Evolutionary conservation across 2,113 vertebrate species (phyloP), one percentile per base, ranked within the genome.

Genomic region (Brienomyrus brachyistius): DNA sequence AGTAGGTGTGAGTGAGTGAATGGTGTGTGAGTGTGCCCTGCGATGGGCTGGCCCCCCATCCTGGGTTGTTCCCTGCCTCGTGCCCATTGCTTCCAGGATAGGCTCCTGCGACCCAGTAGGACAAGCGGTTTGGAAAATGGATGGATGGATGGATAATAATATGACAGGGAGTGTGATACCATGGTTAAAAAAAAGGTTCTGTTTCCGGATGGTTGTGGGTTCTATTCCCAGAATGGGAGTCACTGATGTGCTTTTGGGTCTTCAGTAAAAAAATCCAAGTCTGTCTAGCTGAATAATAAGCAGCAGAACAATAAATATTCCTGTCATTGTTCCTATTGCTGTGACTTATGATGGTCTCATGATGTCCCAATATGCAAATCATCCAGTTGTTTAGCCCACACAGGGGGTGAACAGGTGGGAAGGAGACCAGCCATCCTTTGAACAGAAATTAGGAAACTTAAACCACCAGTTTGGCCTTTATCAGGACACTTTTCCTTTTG

Each of bases 391-490:
- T 54, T 27, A 19, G 5, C n/a, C 21, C 59, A 70, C 13, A 13
- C 13, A 2, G 66, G 47, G 66, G 21, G 43, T 1, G 66, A 19
- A 5, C n/a, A 82, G 77, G 54, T 31, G 62, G 62, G 43, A 62
- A 43, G 62, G 62, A 40, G 13, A 35, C 35, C 52, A 27, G 52
- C n/a, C 31, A 45, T 31, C 31, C 52, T 52, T 87, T 66, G 51
- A 87, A 43, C 5, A 54, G 86, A 87, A 88, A 23, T 70, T 88
- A 43, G 45, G 77, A 83, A 89, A 84, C 77, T 21, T 84, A 40
- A 40, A 40, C 35, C 21, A 43, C 77, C 43, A 59, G 47, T 86
- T 35, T 51, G 19, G 5, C 21, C 17, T 43, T 84, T 84, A 83
- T 85, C 89, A 59, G 40, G 5, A 19, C 11, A 27, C 40, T 23